Base-by-base conservation (phyloP, 2,888 invertebrate species). In the Drosophila anomalata region DNA sequence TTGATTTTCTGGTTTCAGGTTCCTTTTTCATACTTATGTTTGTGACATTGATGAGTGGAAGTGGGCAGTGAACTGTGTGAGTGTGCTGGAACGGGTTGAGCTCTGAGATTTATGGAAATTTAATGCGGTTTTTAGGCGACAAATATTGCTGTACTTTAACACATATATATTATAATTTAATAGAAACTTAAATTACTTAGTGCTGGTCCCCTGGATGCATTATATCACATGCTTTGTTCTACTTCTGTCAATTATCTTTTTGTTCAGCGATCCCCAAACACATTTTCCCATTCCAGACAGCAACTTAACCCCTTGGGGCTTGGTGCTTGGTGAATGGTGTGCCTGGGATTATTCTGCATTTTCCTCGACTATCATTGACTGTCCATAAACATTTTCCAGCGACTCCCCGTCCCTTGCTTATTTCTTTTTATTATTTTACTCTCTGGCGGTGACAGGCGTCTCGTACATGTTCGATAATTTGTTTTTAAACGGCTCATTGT, bases 391-490 rank as follows among this genome's bases (percentile, higher is more conserved):
- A 60, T 60, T 67, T 60, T 31, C 29, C 60, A 31, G 41, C 17
- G 12, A 11, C 53, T 14, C 46, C 24, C 11, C 6, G 22, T 24
- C 5, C 22, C 48, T 0, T 48, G 29, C 33, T 31, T 44, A 36
- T 46, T 61, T 47, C 51, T 53, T 48, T 60, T 56, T 56, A 46
- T 65, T 52, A 63, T 65, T 69, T 59, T 57, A 69, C 68, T 68
- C 72, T 51, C 67, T 75, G 85, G 55, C 84, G 77, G 73, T 87
- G 87, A 75, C 84, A 82, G 82, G 73, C 75, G 66, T 74, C 73
- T 75, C 75, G 69, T 62, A 75, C 82, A 87, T 87, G 84, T 74
- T 81, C 82, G 79, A 87, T 84, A 84, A 84, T 84, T 84, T 84
- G 84, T 84, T 84, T 84, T 87, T 84, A 84, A 84, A 87, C 85